Conservation (phyloP, 2,888 invertebrate genomes). For the Sinodicranocentrus sp. region DNA sequence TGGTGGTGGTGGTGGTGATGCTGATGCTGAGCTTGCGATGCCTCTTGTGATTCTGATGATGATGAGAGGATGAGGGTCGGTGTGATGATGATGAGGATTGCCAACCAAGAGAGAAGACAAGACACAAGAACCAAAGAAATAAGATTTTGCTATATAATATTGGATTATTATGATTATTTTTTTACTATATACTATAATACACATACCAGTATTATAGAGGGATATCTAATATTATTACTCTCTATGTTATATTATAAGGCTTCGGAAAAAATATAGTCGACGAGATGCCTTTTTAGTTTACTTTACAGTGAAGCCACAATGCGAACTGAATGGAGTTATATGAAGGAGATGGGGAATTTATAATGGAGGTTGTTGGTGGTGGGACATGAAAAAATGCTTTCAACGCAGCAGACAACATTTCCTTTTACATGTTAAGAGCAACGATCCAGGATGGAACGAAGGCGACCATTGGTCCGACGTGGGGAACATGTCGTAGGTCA, state of each 20-base stretch:
- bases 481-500: constrained; percentile 68
- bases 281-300: constrained; percentile 45
- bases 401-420: constrained; percentile 59
- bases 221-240: constrained; percentile 52
- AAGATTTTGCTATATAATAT: constrained; percentile 67
- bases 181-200: constrained; percentile 53
- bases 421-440: constrained; percentile 61
- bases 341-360: constrained; percentile 68
- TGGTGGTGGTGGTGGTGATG: constrained; percentile 64
- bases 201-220: constrained; percentile 16
- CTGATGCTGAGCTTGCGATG: constrained; percentile 67
- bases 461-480: constrained; percentile 43
- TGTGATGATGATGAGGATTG: constrained; percentile 37
- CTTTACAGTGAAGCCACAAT: constrained; percentile 55
- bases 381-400: constrained; percentile 51
- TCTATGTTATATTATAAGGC: constrained; percentile 28
- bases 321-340: constrained; percentile 64
- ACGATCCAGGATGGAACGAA: constrained; percentile 56
- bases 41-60: constrained; percentile 64
- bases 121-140: constrained; percentile 48
- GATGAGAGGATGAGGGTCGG: constrained; percentile 68
- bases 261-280: constrained; percentile 25
- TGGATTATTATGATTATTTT: constrained; percentile 69
- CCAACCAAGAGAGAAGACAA: constrained; percentile 48
- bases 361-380: constrained; percentile 59